Percentiles rank a stretch among this genome's conserved stretches.
phyloP scores from a whole-genome alignment of 2,113 vertebrate species.

The Rhabdomys dilectus region DNA sequence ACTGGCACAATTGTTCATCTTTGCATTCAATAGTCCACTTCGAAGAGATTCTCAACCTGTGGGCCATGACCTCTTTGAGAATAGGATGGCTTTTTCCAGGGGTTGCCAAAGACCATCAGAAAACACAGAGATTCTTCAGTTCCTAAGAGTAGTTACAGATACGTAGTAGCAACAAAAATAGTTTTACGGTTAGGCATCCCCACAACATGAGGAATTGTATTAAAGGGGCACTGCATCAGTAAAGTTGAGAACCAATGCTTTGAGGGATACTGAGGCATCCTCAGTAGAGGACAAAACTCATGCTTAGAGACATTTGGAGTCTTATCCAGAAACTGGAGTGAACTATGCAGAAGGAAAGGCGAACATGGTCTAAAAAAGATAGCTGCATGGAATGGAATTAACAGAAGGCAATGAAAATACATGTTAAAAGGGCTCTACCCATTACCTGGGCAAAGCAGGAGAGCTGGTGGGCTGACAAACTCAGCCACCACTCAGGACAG shows the following conservation, averaged over 20 bases:
- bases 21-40: not conserved
- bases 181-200: too few species aligned
- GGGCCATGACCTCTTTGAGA: not conserved
- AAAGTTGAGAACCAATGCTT: not conserved
- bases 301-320: not conserved
- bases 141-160: not conserved
- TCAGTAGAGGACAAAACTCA: not conserved
- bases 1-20: not conserved
- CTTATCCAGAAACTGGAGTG: not conserved
- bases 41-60: not conserved
- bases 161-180: not conserved
- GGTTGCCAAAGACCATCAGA: not conserved
- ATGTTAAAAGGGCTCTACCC: fast-evolving
- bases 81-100: not conserved
- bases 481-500: not conserved
- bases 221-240: not conserved
- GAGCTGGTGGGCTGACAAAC: not conserved
- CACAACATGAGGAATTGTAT: not conserved
- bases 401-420: not conserved
- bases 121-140: too few species aligned
- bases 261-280: not conserved
- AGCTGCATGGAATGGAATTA: too few species aligned
- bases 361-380: not conserved
- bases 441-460: not conserved
- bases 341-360: not conserved